Conservation (phyloP, 2,113 vertebrate species). For the western clawed frog (Xenopus tropicalis) region UCB_Xtro_10.0 CM004452.2:41985501-41986000, state of each 20-base stretch:
- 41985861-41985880: too few species aligned
- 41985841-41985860: too few species aligned
- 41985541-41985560: not conserved
- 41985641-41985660: not conserved
- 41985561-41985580: not conserved
- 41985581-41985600: not conserved
- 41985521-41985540: slow-evolving; percentile 24
- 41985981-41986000: too few species aligned
- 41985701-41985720: slow-evolving; percentile 34
- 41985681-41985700: slow-evolving; percentile 37
- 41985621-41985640: slow-evolving; percentile 29
- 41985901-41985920: too few species aligned
- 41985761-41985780: slow-evolving; percentile 27
- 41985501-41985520: slow-evolving; percentile 13
- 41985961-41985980: too few species aligned
- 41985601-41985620: not conserved
- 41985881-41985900: too few species aligned
- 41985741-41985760: slow-evolving; percentile 10
- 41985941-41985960: too few species aligned
- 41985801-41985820: not conserved
- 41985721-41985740: slow-evolving; percentile 30
- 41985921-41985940: too few species aligned
- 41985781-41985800: slow-evolving; percentile 5
- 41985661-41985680: slow-evolving; percentile 13
- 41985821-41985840: too few species aligned